Conservation (phyloP, 30 jellyfish, hydroid and myxozoan genomes). For the Cassiopea andromeda region DNA sequence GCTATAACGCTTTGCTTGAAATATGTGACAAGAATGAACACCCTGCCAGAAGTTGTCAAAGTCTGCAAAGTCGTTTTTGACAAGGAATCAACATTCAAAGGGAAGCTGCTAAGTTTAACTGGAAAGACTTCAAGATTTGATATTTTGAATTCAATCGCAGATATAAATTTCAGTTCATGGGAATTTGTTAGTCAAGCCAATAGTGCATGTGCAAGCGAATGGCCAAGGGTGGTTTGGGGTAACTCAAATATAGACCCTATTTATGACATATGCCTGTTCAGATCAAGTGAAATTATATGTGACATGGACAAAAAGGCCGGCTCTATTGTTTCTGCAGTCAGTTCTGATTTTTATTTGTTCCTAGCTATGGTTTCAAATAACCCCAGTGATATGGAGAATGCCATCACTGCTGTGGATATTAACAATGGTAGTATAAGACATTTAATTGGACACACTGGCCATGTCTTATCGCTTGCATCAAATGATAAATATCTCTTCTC, state of each 20-base stretch:
- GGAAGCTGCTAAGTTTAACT: conserved; percentile 49
- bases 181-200: conserved; percentile 45
- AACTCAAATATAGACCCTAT: conserved; percentile 75
- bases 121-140: conserved; percentile 82
- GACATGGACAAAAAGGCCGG: conserved; percentile 44
- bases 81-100: conserved; percentile 33
- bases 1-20: conserved; percentile 74
- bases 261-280: conserved; percentile 68
- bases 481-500: conserved; percentile 61
- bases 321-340: conserved; percentile 58
- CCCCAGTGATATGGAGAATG: conserved; percentile 34
- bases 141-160: conserved; percentile 67
- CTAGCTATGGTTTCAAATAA: conserved; percentile 52
- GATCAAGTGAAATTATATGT: conserved; percentile 52
- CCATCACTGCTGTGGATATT: conserved; percentile 45
- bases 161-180: conserved; percentile 69
- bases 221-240: conserved; percentile 78
- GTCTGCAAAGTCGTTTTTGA: conserved; percentile 75
- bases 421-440: conserved; percentile 59
- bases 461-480: conserved; percentile 70
- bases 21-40: conserved; percentile 79
- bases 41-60: conserved; percentile 89
- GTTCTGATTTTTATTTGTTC: conserved; percentile 16
- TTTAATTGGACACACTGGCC: conserved; percentile 81
- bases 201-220: neutral